Conservation (phyloP, 2,113 vertebrate species). For the Oreochromis aureus region DNA sequence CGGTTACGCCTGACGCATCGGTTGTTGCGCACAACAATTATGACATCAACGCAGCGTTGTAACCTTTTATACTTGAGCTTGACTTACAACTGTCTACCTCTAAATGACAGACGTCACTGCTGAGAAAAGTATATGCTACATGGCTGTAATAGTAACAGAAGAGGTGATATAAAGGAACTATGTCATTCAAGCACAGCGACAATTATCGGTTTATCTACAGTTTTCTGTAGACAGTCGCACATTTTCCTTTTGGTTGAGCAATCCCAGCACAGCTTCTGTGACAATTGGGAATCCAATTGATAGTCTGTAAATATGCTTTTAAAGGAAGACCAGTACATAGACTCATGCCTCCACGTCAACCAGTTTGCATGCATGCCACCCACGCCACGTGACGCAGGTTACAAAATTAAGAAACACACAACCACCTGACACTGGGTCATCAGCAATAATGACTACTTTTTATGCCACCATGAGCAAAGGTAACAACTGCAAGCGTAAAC, state of each 20-base stretch:
- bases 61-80: background rate
- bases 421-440: background rate
- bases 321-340: background rate
- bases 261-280: background rate
- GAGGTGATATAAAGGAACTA: background rate
- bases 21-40: background rate
- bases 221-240: background rate
- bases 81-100: background rate
- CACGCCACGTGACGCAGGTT: background rate
- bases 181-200: background rate
- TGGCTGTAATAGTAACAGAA: background rate
- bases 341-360: background rate
- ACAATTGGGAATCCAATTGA: background rate
- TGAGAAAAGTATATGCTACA: background rate
- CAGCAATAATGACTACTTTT: background rate
- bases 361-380: background rate
- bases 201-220: rapidly evolving
- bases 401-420: background rate
- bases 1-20: background rate
- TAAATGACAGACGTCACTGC: background rate
- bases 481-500: background rate
- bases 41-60: background rate
- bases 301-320: background rate
- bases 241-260: background rate
- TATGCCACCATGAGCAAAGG: background rate